Percentiles rank a stretch among this genome's conserved stretches.
Conservation (phyloP, 2,113 vertebrate species). For the Notarius quadriscutis region DNA sequence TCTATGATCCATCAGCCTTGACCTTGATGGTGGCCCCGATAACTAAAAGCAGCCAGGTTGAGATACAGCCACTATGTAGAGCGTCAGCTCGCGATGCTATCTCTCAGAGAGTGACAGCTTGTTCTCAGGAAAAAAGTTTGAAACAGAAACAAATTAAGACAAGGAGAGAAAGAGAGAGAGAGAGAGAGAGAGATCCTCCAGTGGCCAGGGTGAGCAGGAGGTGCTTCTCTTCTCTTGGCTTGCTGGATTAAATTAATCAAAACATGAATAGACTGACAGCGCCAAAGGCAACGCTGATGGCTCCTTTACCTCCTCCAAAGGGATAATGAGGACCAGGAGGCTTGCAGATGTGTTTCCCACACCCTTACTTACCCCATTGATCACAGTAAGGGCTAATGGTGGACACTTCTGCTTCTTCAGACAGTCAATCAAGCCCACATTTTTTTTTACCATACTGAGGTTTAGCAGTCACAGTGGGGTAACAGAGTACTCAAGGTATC, state of each 20-base stretch:
- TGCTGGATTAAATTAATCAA: slow-evolving; percentile 74
- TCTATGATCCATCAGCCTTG: slow-evolving; percentile 51
- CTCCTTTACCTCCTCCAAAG: slow-evolving; percentile 55
- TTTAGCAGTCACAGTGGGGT: neutral
- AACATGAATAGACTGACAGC: slow-evolving; percentile 72
- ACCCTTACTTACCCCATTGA: slow-evolving; percentile 56
- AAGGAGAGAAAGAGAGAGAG: slow-evolving; percentile 17
- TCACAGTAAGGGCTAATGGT: slow-evolving; percentile 27
- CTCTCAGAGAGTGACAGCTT: slow-evolving; percentile 29
- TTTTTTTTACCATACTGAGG: neutral
- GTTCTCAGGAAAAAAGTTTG: slow-evolving; percentile 10
- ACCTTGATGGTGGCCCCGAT: slow-evolving; percentile 37
- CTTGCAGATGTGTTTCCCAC: slow-evolving; percentile 63
- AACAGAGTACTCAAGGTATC: neutral
- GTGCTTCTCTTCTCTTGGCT: slow-evolving; percentile 55
- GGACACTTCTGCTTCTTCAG: neutral
- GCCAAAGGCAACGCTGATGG: slow-evolving; percentile 62
- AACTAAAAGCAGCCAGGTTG: slow-evolving; percentile 20
- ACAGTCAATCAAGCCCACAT: slow-evolving; percentile 1
- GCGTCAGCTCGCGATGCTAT: slow-evolving; percentile 33
- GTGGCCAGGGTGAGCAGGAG: slow-evolving; percentile 36
- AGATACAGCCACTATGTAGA: slow-evolving; percentile 26
- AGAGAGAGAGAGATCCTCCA: slow-evolving; percentile 31
- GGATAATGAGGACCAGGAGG: slow-evolving; percentile 58
- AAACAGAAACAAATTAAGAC: slow-evolving; percentile 33